Conservation (phyloP, 2,797 vertebrate genomes). For the Gallinago nigripennis region DNA sequence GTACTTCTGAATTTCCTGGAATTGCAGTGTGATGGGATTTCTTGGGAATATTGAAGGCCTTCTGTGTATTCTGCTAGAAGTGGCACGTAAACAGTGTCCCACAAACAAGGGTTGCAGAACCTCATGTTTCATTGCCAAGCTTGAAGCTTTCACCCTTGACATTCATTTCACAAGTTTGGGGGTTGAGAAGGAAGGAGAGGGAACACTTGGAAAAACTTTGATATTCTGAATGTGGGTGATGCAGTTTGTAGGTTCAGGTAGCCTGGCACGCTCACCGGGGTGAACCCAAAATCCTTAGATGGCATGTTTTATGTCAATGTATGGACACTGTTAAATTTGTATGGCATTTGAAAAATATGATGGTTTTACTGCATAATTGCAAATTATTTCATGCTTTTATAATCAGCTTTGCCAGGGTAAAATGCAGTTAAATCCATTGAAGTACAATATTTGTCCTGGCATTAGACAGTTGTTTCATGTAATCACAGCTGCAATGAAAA, state of each 20-base stretch:
- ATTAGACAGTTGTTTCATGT: neutral
- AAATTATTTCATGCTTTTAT: neutral
- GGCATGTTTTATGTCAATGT: rapidly evolving
- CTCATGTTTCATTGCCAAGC: neutral
- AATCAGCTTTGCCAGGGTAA: neutral
- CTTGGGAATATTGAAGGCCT: neutral
- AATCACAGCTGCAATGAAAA: conserved; percentile 16
- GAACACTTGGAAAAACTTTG: neutral
- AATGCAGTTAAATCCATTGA: neutral
- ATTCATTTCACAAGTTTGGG: neutral
- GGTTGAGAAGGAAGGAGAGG: neutral
- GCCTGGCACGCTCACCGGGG: neutral
- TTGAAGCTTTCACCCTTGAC: neutral
- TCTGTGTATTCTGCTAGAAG: neutral
- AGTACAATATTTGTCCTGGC: neutral
- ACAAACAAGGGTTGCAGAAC: neutral
- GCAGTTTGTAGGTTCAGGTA: neutral
- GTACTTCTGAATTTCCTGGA: neutral
- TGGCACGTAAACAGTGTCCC: neutral
- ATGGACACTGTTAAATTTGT: neutral
- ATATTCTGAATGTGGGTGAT: neutral
- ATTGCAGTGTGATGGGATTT: neutral
- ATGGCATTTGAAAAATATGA: neutral
- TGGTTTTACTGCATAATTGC: neutral
- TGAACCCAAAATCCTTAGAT: neutral